Conservation (phyloP, 1,140 invertebrate species). For the Matsumurasca onukii region DNA sequence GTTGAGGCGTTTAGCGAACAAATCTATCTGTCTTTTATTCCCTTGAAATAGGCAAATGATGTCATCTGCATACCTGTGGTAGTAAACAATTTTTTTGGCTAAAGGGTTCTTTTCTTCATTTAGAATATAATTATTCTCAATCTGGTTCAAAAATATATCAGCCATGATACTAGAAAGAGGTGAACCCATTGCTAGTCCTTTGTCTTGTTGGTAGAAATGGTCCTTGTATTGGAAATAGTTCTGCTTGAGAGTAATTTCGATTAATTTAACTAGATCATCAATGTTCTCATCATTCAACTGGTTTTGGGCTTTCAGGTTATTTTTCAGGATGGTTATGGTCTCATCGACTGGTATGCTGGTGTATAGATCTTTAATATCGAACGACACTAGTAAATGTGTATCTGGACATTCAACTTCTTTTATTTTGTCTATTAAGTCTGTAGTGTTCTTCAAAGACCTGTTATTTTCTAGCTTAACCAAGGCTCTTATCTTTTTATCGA, state of each 20-base stretch:
- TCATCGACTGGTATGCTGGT: neutral
- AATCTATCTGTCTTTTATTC: no score
- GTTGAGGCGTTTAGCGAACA: no score
- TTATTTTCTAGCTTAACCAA: neutral
- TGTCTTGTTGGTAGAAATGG: neutral
- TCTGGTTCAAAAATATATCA: neutral
- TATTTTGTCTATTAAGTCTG: neutral
- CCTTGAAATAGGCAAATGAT: no score
- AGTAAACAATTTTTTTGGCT: no score
- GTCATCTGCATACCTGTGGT: no score
- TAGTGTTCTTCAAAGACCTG: neutral
- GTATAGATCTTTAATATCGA: neutral
- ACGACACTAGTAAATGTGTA: neutral
- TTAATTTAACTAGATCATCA: neutral
- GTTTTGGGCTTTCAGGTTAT: neutral
- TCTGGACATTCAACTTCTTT: neutral
- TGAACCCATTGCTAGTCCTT: slow-evolving; percentile 6
- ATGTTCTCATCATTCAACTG: neutral
- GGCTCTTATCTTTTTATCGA: neutral
- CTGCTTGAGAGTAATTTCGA: neutral
- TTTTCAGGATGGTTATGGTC: neutral
- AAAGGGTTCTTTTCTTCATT: no score
- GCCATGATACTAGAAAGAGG: neutral
- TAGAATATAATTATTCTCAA: no score
- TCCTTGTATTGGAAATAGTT: neutral